Evolutionary conservation across 2,888 invertebrate genomes (phyloP), one percentile per base, ranked within the genome.

Genomic region (Spilarctia lutea): DNA sequence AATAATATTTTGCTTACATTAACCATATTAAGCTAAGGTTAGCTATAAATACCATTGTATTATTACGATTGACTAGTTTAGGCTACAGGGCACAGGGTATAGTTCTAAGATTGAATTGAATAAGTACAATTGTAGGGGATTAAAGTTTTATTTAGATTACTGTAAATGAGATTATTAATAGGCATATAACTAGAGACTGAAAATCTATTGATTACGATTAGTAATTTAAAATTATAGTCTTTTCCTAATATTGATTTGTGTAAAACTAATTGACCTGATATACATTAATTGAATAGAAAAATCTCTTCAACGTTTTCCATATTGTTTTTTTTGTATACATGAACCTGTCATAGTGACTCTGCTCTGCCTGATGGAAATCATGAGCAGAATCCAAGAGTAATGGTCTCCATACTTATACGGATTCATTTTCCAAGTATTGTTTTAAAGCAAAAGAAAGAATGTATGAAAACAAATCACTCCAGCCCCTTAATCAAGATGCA

Each of bases 1-100:
- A 39, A 39, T 39, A 11, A 39, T 86, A 90, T 89, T 86, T 86
- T 78, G 70, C 79, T 84, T 86, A 81, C 39, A 66, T 80, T 67
- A 63, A 2, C 2, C 63, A 72, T 18, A 70, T 65, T 75, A 75
- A 67, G 39, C 73, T 77, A 79, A 33, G 65, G 56, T 66, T 74
- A 52, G 16, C 68, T 60, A 56, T 35, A 63, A 67, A 71, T 30
- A 60, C 48, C 67, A 56, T 68, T 73, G 56, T 30, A 60, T 18
- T 16, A 73, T n/a, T 69, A 70, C 52, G 39, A 74, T 33, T 45
- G 27, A 70, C 70, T 74, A 70, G 27, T 65, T 74, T 74, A 72
- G 75, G 72, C 75, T 75, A 70, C 24, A 4, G 35, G 35, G 0
- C 35, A 35, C n/a, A 35, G 45, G 42, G 45, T n/a, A 68, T 63